These are phyloP conservation scores for Bursaphelenchus okinawaensis DNA, from an alignment of 2,888 invertebrate genomes.

Conservation along the genomic window DNA sequence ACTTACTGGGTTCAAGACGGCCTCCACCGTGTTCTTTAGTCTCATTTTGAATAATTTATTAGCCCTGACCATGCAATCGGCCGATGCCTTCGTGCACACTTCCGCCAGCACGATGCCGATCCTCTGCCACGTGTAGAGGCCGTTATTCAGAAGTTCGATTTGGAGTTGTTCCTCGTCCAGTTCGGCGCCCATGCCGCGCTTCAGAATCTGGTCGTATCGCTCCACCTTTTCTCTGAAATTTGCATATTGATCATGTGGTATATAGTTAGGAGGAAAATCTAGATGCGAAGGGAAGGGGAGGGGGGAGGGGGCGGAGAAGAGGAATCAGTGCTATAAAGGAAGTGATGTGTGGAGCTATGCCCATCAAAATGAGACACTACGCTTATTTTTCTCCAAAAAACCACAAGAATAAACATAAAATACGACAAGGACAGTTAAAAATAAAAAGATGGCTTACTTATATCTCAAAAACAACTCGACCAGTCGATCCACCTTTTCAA, in stretches of 20 bases:
- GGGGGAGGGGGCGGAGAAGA: too few relatives aligned
- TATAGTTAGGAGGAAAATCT: too few relatives aligned
- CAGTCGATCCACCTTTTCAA: slow-evolving; percentile 91
- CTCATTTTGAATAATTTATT: slow-evolving; percentile 50
- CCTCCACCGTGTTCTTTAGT: slow-evolving; percentile 36
- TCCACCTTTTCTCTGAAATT: slow-evolving; percentile 35
- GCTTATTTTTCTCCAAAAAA: too few relatives aligned
- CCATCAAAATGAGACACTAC: too few relatives aligned
- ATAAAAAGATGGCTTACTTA: slow-evolving; percentile 22
- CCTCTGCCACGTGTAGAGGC: slow-evolving; percentile 89
- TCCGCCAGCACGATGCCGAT: slow-evolving; percentile 74
- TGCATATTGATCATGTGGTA: too few relatives aligned
- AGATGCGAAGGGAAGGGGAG: neutral
- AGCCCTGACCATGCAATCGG: slow-evolving; percentile 26
- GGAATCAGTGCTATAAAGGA: too few relatives aligned
- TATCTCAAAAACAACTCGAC: slow-evolving; percentile 92
- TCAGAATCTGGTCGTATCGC: slow-evolving; percentile 30
- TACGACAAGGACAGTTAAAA: neutral
- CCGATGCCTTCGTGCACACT: slow-evolving; percentile 62
- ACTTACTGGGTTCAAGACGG: slow-evolving; percentile 37
- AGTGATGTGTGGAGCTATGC: too few relatives aligned
- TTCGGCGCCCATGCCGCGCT: slow-evolving; percentile 14
- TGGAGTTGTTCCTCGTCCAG: slow-evolving; percentile 71
- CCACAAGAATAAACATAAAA: too few relatives aligned
- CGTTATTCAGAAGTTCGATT: slow-evolving; percentile 80